These are phyloP conservation scores for Heliconius ismenius DNA, from an alignment of 2,888 invertebrate genomes.

Conservation along the genomic window DNA sequence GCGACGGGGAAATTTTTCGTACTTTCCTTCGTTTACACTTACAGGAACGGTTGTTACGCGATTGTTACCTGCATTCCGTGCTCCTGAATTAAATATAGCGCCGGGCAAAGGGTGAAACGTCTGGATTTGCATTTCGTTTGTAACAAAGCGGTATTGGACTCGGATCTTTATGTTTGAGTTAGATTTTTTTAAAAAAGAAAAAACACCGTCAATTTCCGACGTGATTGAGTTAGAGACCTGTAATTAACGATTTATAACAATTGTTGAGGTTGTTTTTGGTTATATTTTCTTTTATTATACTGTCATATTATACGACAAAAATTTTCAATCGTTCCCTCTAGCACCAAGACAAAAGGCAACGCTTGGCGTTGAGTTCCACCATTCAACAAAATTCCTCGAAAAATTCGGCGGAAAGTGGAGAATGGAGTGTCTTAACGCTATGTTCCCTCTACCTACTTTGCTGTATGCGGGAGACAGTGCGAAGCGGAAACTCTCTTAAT, in stretches of 20 bases:
- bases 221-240: not conserved
- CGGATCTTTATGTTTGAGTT: constrained; percentile 59
- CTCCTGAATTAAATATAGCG: constrained; percentile 76
- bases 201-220: constrained; percentile 39
- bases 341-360: no score
- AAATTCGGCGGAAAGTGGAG: no score
- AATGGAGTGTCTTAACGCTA: no score
- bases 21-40: constrained; percentile 80
- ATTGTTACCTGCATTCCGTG: constrained; percentile 74
- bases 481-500: no score
- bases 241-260: not conserved
- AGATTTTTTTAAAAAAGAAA: constrained; percentile 46
- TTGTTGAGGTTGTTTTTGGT: not conserved
- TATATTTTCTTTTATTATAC: not conserved
- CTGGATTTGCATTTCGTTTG: constrained; percentile 78
- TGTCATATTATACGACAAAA: no score
- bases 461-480: no score
- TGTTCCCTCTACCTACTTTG: no score
- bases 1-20: constrained; percentile 68
- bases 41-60: constrained; percentile 73
- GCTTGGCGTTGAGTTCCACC: no score
- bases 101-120: constrained; percentile 75
- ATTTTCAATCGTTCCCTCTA: no score
- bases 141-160: constrained; percentile 67
- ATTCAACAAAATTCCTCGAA: no score